Conservation (phyloP, 2,888 invertebrate species). For the Neria commutata region DNA sequence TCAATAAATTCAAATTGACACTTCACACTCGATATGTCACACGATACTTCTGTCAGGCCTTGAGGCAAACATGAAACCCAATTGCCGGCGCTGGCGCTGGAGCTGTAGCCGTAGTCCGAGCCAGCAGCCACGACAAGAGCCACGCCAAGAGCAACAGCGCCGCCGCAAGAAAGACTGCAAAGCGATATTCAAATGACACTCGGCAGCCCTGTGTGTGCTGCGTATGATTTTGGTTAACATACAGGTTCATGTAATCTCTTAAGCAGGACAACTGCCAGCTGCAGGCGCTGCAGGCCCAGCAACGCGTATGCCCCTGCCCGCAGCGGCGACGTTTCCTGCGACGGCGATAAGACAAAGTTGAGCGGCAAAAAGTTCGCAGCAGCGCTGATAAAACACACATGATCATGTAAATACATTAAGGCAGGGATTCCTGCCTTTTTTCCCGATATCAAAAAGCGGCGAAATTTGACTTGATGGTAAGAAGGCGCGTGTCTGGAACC, state of each 20-base stretch:
- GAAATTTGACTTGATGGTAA: too few relatives aligned
- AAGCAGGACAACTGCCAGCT: slow-evolving; percentile 51
- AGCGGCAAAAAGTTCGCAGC: background rate
- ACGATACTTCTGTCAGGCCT: slow-evolving; percentile 48
- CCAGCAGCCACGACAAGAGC: slow-evolving; percentile 21
- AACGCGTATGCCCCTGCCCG: slow-evolving; percentile 20
- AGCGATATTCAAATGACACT: slow-evolving; percentile 17
- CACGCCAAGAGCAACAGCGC: slow-evolving; percentile 3
- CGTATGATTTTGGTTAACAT: slow-evolving; percentile 56
- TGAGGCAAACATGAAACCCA: slow-evolving; percentile 4
- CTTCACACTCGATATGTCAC: slow-evolving; percentile 61
- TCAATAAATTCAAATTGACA: slow-evolving; percentile 61
- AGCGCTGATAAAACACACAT: slow-evolving; percentile 48
- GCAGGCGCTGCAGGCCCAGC: slow-evolving; percentile 47
- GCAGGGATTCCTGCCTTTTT: slow-evolving; percentile 6
- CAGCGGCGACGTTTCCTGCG: background rate
- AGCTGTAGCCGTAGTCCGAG: background rate
- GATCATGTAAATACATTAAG: slow-evolving; percentile 56
- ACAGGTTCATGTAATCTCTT: slow-evolving; percentile 61
- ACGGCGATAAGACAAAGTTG: background rate
- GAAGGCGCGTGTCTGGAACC: slow-evolving; percentile 7
- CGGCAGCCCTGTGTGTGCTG: background rate
- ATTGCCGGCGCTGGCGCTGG: background rate
- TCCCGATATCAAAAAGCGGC: slow-evolving; percentile 39
- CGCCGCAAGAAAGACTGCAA: background rate